A percentile compares a stretch with the other conserved stretches of the same genome.
phyloP scores from a whole-genome alignment of 2,113 vertebrate species.

The Amazona vittata region DNA sequence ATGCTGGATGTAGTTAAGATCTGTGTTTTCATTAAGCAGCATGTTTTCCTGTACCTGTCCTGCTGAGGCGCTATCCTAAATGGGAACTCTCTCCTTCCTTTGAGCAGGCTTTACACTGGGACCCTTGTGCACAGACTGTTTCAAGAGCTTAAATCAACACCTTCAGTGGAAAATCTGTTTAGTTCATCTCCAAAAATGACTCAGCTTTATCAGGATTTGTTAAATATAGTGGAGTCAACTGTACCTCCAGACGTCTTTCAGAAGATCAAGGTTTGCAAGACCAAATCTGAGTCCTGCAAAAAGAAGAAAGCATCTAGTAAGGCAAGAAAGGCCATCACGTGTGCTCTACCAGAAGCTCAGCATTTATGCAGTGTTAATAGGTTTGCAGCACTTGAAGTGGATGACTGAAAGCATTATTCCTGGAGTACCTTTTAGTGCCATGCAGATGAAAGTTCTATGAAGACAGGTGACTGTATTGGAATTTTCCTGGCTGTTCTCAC shows the following conservation, averaged over 20 bases:
- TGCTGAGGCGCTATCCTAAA: neutral
- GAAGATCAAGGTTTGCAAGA: neutral
- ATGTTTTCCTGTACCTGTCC: neutral
- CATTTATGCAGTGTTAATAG: conserved; percentile 14
- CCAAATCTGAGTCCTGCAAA: conserved; percentile 20
- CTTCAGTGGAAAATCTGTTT: conserved; percentile 75
- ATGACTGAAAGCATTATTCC: conserved; percentile 32
- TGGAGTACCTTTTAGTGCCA: neutral
- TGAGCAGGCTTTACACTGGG: conserved; percentile 87
- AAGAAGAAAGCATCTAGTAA: conserved; percentile 12
- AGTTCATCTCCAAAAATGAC: conserved; percentile 63
- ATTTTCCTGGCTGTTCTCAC: neutral
- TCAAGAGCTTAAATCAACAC: conserved; percentile 69
- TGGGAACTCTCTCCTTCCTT: neutral
- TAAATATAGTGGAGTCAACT: conserved; percentile 44
- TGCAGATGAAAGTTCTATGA: neutral
- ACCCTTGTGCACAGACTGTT: conserved; percentile 83
- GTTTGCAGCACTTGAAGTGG: conserved; percentile 62
- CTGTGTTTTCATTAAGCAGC: neutral
- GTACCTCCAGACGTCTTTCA: conserved; percentile 57
- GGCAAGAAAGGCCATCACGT: neutral
- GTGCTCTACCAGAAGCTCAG: neutral
- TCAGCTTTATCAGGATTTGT: conserved; percentile 74
- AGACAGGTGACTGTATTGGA: neutral
- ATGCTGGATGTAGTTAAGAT: neutral